Evolutionary conservation across 2,113 vertebrate genomes (phyloP).

Genomic region (Paedocypris sp.): DNA sequence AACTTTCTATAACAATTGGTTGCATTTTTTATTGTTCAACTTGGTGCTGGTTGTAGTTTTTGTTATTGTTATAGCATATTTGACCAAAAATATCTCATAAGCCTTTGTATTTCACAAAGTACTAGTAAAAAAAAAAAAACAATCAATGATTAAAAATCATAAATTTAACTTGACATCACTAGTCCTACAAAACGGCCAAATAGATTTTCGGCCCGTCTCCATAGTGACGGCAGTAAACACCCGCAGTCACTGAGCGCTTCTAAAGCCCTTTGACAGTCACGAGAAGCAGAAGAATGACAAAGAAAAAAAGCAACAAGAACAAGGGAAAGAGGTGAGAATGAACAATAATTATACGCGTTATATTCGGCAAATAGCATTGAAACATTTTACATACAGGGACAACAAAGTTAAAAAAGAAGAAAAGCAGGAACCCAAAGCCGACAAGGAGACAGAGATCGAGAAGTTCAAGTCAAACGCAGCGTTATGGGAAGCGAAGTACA

Average conservation of each 20-base stretch:
- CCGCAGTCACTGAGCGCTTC: neutral
- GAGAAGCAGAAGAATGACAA: constrained; percentile 45
- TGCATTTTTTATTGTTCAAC: too few relatives aligned
- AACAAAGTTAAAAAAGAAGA: constrained; percentile 56
- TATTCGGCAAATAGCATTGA: too few relatives aligned
- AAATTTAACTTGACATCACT: too few relatives aligned
- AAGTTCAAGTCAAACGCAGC: constrained; percentile 59
- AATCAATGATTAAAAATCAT: too few relatives aligned
- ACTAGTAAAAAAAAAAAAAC: too few relatives aligned
- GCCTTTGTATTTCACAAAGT: too few relatives aligned
- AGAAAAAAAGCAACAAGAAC: constrained; percentile 50
- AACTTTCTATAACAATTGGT: too few relatives aligned
- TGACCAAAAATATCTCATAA: too few relatives aligned
- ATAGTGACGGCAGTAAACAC: constrained; percentile 36
- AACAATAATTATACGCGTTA: neutral
- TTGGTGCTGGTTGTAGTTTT: too few relatives aligned
- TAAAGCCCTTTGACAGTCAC: neutral
- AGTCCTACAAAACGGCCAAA: too few relatives aligned
- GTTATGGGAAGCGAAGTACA: constrained; percentile 67
- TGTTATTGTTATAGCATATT: too few relatives aligned
- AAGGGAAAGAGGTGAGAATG: constrained; percentile 43
- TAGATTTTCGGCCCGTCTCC: constrained; percentile 23
- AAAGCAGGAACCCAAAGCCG: constrained; percentile 43
- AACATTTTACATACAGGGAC: neutral
- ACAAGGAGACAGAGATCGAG: constrained; percentile 56